Conservation (phyloP, 2,113 vertebrate species). For the Microcebus jonahi region DNA sequence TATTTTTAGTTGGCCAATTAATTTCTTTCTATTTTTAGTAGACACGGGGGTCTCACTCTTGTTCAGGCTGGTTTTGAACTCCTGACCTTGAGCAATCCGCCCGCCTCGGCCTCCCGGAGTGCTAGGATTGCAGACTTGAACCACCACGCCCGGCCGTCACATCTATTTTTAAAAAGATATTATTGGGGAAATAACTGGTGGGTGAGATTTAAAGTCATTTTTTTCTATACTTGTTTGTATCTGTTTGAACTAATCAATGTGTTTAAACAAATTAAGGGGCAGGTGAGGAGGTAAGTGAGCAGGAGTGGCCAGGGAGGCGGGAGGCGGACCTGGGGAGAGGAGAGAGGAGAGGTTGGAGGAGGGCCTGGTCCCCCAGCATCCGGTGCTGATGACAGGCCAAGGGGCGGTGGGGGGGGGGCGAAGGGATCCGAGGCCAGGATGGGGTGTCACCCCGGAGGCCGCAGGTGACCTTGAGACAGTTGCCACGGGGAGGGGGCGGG, state of each 20-base stretch:
- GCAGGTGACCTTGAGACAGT: background rate
- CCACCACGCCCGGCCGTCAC: too few relatives aligned
- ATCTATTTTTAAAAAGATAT: background rate
- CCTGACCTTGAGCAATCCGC: too few relatives aligned
- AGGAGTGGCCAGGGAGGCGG: background rate
- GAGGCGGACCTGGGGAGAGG: background rate
- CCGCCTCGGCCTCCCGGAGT: too few relatives aligned
- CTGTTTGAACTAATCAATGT: background rate
- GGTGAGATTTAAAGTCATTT: background rate
- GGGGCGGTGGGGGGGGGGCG: fast-evolving
- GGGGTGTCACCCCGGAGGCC: background rate
- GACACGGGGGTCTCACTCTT: too few relatives aligned
- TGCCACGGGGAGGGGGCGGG: background rate
- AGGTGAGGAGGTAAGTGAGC: background rate
- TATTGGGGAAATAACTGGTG: background rate
- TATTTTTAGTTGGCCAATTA: too few relatives aligned
- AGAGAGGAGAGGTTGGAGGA: fast-evolving
- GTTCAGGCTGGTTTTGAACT: too few relatives aligned
- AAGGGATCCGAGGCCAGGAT: background rate
- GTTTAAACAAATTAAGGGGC: background rate
- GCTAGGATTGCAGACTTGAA: too few relatives aligned
- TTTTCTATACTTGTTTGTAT: background rate
- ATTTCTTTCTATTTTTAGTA: too few relatives aligned
- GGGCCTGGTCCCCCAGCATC: fast-evolving
- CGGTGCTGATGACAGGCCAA: background rate